These are phyloP conservation scores for Neoaliturus tenellus DNA, from an alignment of 2,888 invertebrate species.

Conservation along the genomic window DNA sequence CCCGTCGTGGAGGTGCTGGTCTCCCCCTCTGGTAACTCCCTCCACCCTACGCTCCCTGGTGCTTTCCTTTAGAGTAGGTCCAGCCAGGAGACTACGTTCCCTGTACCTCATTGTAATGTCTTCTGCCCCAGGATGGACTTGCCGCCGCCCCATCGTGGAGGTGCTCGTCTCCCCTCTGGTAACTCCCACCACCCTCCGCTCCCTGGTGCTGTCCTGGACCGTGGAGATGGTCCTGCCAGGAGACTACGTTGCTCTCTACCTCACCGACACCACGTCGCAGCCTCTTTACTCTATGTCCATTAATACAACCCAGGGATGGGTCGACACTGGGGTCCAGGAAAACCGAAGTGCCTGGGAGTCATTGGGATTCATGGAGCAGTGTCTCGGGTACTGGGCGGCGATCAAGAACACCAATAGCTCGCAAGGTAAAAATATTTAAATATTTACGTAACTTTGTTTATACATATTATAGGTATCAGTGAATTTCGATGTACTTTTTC, in stretches of 20 bases:
- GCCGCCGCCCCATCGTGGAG: constrained; percentile 31
- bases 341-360: constrained; percentile 38
- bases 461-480: too few relatives aligned
- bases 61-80: not conserved
- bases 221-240: not conserved
- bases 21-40: constrained; percentile 1
- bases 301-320: constrained; percentile 17
- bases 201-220: constrained; percentile 33
- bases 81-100: constrained; percentile 45
- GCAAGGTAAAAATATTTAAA: not conserved
- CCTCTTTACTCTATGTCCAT: constrained; percentile 19
- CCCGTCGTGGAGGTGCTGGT: not conserved
- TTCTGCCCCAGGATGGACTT: not conserved
- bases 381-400: constrained; percentile 56
- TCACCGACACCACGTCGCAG: not conserved
- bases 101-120: not conserved
- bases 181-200: not conserved
- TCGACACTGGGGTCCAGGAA: constrained; percentile 41
- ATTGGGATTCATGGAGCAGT: constrained; percentile 30
- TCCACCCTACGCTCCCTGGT: not conserved
- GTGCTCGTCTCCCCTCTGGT: constrained; percentile 38
- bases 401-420: constrained; percentile 12
- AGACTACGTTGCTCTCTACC: constrained; percentile 49
- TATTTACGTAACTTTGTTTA: too few relatives aligned
- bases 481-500: too few relatives aligned